Evolutionary conservation across 1,140 invertebrate genomes (phyloP), one percentile per base, ranked within the genome.

Genomic region (Sarcophaga peregrina): DNA sequence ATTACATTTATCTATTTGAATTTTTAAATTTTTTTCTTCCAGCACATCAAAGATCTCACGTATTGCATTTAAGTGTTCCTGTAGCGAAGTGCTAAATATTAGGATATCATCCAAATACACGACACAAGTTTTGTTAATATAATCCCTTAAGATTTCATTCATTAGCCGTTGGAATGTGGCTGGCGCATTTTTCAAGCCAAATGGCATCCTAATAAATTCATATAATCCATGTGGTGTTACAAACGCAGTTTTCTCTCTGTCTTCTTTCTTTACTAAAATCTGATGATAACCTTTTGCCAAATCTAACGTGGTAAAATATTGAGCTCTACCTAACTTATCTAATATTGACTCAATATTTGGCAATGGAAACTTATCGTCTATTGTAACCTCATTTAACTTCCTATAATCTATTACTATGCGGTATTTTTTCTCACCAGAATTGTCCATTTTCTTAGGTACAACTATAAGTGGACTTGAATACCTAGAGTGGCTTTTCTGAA

Each of bases 21-120:
- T 58, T 80, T 86, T 85, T 82, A 87, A 82, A 80, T 86, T 86
- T 7, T 54, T 15, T 81, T 84, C 15, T 68, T 83, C 17, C 48
- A 92, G 81, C 82, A 85, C 85, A 8, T 88, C 46, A 76, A 92
- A 91, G 8, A 91, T 87, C 82, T 87, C 83, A 82, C 73, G 82
- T 47, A 91, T 80, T 82, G 85, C 87, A 9, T 68, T 25, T 5
- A 84, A 80, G 83, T 91, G 90, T 81, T 87, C 84, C 75, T 85
- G 52, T 52, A 91, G 50, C 8, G 86, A 83, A 13, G 52, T 82
- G 5, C 84, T 83, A 72, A 85, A 88, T 37, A 89, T 85, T 68
- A 90, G 82, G 2, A 89, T 86, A 52, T 90, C 88, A 78, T 90
- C 87, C 0, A 89, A 48, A 82, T 90, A 80, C 85, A 87, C 37